These are phyloP conservation scores for Conus betulinus DNA, from an alignment of 1,140 invertebrate species.

Conservation along the genomic window DNA sequence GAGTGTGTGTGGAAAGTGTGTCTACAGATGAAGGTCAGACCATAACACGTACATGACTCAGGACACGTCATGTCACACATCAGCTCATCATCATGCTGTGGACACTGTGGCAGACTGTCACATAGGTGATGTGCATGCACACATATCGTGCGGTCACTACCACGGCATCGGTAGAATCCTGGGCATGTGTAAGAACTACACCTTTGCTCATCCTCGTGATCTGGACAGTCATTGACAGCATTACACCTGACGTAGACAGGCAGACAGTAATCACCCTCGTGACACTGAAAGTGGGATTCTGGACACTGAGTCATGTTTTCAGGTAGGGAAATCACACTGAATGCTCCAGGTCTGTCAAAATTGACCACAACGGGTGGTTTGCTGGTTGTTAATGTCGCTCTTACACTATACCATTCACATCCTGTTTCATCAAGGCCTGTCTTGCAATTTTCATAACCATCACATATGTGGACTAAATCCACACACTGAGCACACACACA, in stretches of 20 bases:
- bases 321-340: neutral
- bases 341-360: neutral
- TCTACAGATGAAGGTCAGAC: conserved; percentile 16
- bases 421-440: no score
- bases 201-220: conserved; percentile 3
- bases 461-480: neutral
- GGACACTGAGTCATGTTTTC: neutral
- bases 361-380: neutral
- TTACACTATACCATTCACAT: neutral
- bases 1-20: neutral
- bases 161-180: conserved; percentile 11
- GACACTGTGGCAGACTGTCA: conserved; percentile 25
- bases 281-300: neutral
- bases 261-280: neutral
- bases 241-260: conserved; percentile 24
- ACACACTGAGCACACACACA: neutral
- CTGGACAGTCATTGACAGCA: conserved; percentile 6
- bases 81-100: conserved; percentile 35
- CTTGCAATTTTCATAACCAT: neutral
- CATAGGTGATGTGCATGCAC: neutral
- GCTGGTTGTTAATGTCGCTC: neutral
- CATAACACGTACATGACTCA: conserved; percentile 19
- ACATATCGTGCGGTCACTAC: neutral
- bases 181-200: conserved; percentile 12
- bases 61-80: conserved; percentile 38